Conservation (phyloP, 2,888 invertebrate genomes). For the Diadegma fenestrale region DNA sequence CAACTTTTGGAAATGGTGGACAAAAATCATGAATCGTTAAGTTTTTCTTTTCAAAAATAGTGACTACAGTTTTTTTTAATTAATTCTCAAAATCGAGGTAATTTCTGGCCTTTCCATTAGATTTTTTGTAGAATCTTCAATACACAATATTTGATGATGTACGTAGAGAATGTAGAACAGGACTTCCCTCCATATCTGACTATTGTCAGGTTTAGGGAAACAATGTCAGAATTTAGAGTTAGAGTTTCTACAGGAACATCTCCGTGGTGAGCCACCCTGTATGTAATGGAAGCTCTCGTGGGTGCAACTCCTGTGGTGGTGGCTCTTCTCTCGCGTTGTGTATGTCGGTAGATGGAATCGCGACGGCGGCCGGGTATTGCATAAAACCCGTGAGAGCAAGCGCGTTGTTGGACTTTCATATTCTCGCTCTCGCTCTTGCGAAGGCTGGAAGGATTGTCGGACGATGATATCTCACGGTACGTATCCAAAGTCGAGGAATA, state of each 20-base stretch:
- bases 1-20: no score
- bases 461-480: conserved; percentile 72
- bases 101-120: no score
- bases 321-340: conserved; percentile 30
- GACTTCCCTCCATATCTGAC: no score
- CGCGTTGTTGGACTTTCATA: conserved; percentile 58
- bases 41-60: no score
- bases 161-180: no score
- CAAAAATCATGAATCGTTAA: no score
- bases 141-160: no score
- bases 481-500: conserved; percentile 71
- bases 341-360: conserved; percentile 49
- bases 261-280: conserved; percentile 7
- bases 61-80: no score
- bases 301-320: background rate
- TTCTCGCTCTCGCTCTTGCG: conserved; percentile 42
- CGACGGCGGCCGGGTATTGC: conserved; percentile 37
- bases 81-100: no score
- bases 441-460: conserved; percentile 64
- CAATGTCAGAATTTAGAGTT: background rate
- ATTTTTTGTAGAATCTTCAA: no score
- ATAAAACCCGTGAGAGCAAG: conserved; percentile 75
- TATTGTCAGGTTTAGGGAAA: background rate
- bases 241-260: background rate
- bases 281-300: background rate